Base-by-base conservation (phyloP, 2,113 vertebrate genomes). In the Synchiropus splendidus region DNA sequence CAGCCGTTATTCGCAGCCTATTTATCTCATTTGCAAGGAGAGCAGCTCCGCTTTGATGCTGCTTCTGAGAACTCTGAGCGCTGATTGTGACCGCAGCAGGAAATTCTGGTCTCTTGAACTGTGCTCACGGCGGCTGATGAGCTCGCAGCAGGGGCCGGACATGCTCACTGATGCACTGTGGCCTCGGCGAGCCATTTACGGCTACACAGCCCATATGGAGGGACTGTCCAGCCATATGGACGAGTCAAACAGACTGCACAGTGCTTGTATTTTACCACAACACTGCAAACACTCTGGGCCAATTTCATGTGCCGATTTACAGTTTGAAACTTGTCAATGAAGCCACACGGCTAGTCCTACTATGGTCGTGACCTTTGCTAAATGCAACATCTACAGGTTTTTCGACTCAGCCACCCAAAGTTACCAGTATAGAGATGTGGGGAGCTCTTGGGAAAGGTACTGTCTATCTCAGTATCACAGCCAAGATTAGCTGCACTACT, bases 111-210 rank as follows among this genome's bases (percentile, higher is more conserved):
- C 46, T 49, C 51, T 41, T 51, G 39, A 62, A 54, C 44, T 39
- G 2, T 27, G 17, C 15, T 34, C 11, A 1, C 14, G 27, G 42
- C 27, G 32, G 54, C 18, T 62, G 67, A 63, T 47, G 54, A 66
- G 54, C 9, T 48, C 27, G 1, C 55, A 55, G 47, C 45, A 6
- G 54, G 61, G 34, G 17, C 6, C 8, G 10, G 16, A 43, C n/a
- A 5, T 12, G 31, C 18, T 36, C 49, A 53, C 6, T 54, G 56
- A 48, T 35, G 33, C 39, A 13, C 18, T 18, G 9, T 33, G 13
- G 36, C 30, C 48, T 13, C 12, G 44, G 40, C 12, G 13, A 16
- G 12, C 10, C 2, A 11, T 9, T 5, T n/a, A 10, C 34, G 6
- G 32, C 27, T 32, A 30, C 31, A 10, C 6, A 2, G 2, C n/a